A percentile compares a stretch with the other conserved stretches of the same genome.
Conservation (phyloP, 2,888 invertebrate species). For the Hermaeophaga mercurialis region DNA sequence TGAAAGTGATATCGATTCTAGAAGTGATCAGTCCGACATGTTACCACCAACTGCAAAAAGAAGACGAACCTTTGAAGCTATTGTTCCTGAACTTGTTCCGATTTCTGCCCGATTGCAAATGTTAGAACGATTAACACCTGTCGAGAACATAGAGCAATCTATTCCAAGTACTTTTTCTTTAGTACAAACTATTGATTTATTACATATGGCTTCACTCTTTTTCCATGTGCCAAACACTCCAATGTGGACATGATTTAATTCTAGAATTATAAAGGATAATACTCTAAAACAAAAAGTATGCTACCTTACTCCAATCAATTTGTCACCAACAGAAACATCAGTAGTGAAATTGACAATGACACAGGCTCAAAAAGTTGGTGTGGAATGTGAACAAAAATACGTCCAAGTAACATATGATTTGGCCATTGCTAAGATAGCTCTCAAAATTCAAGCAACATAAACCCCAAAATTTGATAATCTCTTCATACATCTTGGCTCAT, state of each 20-base stretch:
- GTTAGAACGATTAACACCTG: background rate
- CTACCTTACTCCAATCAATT: conserved; percentile 44
- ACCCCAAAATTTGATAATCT: conserved; percentile 45
- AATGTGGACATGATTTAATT: conserved; percentile 48
- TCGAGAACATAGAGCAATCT: background rate
- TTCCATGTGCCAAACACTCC: conserved; percentile 17
- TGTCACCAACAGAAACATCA: conserved; percentile 42
- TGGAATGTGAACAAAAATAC: conserved; percentile 4
- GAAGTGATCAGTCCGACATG: background rate
- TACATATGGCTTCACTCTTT: background rate
- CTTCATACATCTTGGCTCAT: conserved; percentile 48
- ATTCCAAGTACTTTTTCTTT: background rate
- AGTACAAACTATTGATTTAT: background rate
- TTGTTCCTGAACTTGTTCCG: conserved; percentile 14
- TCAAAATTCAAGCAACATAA: conserved; percentile 42
- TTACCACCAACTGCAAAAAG: conserved; percentile 11
- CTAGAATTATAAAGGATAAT: conserved; percentile 21
- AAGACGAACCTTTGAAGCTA: conserved; percentile 20
- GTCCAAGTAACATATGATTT: conserved; percentile 19
- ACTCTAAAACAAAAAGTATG: conserved; percentile 40
- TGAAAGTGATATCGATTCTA: too few species aligned
- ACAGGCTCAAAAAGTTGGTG: conserved; percentile 4
- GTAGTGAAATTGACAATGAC: conserved; percentile 45
- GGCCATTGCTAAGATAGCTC: conserved; percentile 34
- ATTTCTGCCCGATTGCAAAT: background rate